phyloP scores from a whole-genome alignment of 2,888 invertebrate genomes.

The Embidobia sp. region DNA sequence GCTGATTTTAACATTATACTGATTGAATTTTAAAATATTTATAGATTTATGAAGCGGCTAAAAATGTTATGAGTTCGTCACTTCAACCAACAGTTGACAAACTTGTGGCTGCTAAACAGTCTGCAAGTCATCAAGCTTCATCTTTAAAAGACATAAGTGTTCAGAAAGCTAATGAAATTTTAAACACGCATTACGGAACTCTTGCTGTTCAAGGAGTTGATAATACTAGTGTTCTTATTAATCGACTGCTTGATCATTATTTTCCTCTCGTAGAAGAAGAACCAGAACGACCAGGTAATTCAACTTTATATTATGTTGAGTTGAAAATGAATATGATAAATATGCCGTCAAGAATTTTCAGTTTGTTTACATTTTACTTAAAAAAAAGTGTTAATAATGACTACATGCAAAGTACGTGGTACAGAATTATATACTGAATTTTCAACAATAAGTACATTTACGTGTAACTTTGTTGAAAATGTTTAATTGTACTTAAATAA shows the following conservation, averaged over 20 bases:
- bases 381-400: no score
- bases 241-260: conserved; percentile 89
- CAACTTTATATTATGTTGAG: background rate
- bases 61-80: conserved; percentile 76
- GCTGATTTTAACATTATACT: no score
- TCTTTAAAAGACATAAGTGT: conserved; percentile 87
- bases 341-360: no score
- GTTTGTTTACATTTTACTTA: no score
- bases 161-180: conserved; percentile 87
- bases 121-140: conserved; percentile 85
- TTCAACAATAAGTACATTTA: no score
- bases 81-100: conserved; percentile 78
- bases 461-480: no score
- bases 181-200: conserved; percentile 87
- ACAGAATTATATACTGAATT: no score
- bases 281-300: conserved; percentile 81
- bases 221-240: conserved; percentile 86
- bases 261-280: conserved; percentile 85
- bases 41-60: conserved; percentile 79
- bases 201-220: conserved; percentile 87
- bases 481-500: no score
- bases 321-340: background rate
- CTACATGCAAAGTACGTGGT: no score
- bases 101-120: conserved; percentile 82
- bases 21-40: no score